Evolutionary conservation across 2,797 vertebrate genomes (phyloP).

Genomic region (Microctenopoma stevenorrisi): DNA sequence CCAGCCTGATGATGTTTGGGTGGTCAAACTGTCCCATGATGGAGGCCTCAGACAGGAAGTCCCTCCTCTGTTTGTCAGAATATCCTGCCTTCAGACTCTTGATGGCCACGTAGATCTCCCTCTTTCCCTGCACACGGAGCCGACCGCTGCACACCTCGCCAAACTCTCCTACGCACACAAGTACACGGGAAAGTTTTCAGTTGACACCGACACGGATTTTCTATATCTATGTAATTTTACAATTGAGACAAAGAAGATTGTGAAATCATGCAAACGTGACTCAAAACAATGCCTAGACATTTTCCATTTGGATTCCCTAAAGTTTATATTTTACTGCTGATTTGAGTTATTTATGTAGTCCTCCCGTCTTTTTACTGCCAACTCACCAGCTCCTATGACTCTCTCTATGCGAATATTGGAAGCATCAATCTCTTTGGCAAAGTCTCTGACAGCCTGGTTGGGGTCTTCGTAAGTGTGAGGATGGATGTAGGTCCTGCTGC

Average conservation of each 20-base stretch:
- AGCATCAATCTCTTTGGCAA: slow-evolving; percentile 88
- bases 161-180: slow-evolving; percentile 89
- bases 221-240: neutral
- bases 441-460: slow-evolving; percentile 87
- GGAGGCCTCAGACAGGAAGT: slow-evolving; percentile 90
- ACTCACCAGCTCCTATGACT: slow-evolving; percentile 86
- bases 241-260: neutral
- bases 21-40: slow-evolving; percentile 89
- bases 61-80: slow-evolving; percentile 95
- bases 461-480: slow-evolving; percentile 88
- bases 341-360: slow-evolving; percentile 17
- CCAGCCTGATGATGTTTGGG: slow-evolving; percentile 86
- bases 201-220: neutral
- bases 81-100: slow-evolving; percentile 98
- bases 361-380: slow-evolving; percentile 23
- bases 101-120: slow-evolving; percentile 97
- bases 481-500: slow-evolving; percentile 85
- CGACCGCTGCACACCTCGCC: slow-evolving; percentile 98
- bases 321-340: slow-evolving; percentile 8
- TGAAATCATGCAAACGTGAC: neutral
- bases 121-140: slow-evolving; percentile 93
- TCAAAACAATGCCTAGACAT: neutral
- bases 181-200: slow-evolving; percentile 10
- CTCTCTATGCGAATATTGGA: slow-evolving; percentile 87
- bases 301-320: slow-evolving; percentile 13